Conservation (phyloP, 2,113 vertebrate species). For the Albula glossodonta region DNA sequence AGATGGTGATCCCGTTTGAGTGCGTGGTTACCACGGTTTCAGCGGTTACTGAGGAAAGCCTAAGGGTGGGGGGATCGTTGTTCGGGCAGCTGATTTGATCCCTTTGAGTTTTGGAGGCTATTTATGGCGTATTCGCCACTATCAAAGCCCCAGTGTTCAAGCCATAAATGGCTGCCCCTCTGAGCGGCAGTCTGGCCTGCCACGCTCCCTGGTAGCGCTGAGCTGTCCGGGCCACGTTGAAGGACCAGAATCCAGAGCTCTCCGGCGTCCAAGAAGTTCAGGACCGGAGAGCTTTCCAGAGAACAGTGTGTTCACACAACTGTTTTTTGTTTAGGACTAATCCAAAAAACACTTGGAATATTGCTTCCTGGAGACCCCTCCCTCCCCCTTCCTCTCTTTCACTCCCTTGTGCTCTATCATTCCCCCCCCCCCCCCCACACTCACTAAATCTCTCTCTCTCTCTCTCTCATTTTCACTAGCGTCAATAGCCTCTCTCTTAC, state of each 20-base stretch:
- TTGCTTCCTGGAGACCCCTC: slow-evolving; percentile 34
- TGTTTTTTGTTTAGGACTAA: slow-evolving; percentile 44
- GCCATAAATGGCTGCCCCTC: slow-evolving; percentile 90
- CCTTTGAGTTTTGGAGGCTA: slow-evolving; percentile 73
- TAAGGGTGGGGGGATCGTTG: slow-evolving; percentile 51
- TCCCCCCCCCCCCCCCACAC: slow-evolving; percentile 33
- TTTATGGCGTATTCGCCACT: slow-evolving; percentile 89
- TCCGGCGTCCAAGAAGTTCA: neutral
- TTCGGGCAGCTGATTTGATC: slow-evolving; percentile 87
- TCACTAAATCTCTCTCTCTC: too few species aligned
- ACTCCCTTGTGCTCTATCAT: slow-evolving; percentile 43
- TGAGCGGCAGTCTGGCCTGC: slow-evolving; percentile 76
- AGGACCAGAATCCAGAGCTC: neutral
- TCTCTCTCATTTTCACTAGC: neutral
- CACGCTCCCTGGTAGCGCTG: slow-evolving; percentile 44
- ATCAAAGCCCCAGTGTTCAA: slow-evolving; percentile 80
- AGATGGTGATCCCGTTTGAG: neutral
- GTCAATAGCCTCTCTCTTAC: neutral
- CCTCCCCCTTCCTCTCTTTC: slow-evolving; percentile 28
- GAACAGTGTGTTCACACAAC: slow-evolving; percentile 15
- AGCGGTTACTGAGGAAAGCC: neutral
- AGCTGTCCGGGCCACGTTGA: neutral
- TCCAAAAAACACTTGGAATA: slow-evolving; percentile 60
- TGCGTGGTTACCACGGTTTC: neutral
- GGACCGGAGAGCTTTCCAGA: slow-evolving; percentile 15